Conservation (phyloP, 1,140 invertebrate genomes). For the Polypedilum pembai region DNA sequence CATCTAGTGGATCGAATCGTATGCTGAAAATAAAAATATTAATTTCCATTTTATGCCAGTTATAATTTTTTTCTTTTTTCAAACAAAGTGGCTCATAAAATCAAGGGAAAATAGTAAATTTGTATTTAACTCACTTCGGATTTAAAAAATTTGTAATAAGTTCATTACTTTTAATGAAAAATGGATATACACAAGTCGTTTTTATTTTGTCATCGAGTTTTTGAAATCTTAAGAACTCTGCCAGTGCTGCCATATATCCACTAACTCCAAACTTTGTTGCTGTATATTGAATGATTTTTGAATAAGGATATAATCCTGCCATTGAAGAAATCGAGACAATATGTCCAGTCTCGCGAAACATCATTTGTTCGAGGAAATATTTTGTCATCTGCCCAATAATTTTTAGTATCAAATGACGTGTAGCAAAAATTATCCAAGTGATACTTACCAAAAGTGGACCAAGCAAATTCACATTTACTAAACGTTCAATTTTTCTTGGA, state of each 20-base stretch:
- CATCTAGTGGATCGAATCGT: not conserved
- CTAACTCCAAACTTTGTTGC: constrained; percentile 42
- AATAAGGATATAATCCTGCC: constrained; percentile 35
- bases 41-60: no score
- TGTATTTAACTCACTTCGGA: not conserved
- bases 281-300: constrained; percentile 41
- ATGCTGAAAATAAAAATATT: not conserved
- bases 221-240: constrained; percentile 38
- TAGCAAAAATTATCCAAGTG: not conserved
- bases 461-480: constrained; percentile 40
- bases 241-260: constrained; percentile 40
- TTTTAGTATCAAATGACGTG: not conserved
- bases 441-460: constrained; percentile 40
- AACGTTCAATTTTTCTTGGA: constrained; percentile 40
- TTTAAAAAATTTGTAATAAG: not conserved
- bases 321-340: constrained; percentile 40
- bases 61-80: no score
- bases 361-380: constrained; percentile 42
- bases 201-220: constrained; percentile 39
- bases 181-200: constrained; percentile 40
- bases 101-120: no score
- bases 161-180: constrained; percentile 38
- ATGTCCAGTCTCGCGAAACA: constrained; percentile 38
- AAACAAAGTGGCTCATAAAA: no score
- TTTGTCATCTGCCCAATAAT: constrained; percentile 36